phyloP scores from a whole-genome alignment of 2,888 invertebrate genomes.

The Lasioglossum morio region DNA sequence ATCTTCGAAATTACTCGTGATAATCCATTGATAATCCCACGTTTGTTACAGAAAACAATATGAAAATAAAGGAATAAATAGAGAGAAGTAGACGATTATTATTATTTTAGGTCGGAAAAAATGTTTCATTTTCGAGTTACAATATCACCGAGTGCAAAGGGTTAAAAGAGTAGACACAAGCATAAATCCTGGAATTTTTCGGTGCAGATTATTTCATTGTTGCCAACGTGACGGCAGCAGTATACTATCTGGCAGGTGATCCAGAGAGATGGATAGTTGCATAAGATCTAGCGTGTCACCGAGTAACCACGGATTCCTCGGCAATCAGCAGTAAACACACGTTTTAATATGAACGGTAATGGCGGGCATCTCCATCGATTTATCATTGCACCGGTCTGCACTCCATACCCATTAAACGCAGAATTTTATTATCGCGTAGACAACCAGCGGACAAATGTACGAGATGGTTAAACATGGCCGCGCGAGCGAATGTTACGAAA shows the following conservation, averaged over 20 bases:
- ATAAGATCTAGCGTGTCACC: slow-evolving; percentile 36
- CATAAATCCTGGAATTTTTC: background rate
- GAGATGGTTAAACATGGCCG: slow-evolving; percentile 27
- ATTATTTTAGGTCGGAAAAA: too few relatives aligned
- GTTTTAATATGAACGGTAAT: slow-evolving; percentile 49
- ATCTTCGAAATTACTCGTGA: too few relatives aligned
- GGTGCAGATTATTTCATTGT: background rate
- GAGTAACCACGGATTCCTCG: slow-evolving; percentile 48
- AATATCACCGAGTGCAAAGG: too few relatives aligned
- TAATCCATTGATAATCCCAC: too few relatives aligned
- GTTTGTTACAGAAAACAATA: too few relatives aligned
- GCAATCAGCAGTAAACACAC: slow-evolving; percentile 57
- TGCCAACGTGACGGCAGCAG: background rate
- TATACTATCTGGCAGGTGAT: background rate
- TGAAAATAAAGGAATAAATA: too few relatives aligned
- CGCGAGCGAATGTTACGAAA: slow-evolving; percentile 33
- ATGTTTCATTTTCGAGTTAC: too few relatives aligned
- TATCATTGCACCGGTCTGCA: slow-evolving; percentile 46
- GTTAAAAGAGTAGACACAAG: background rate
- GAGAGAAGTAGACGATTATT: too few relatives aligned
- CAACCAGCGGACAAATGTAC: slow-evolving; percentile 34
- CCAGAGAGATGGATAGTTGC: slow-evolving; percentile 22
- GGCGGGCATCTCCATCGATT: slow-evolving; percentile 17
- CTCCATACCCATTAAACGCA: slow-evolving; percentile 54
- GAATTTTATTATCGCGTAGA: slow-evolving; percentile 63